phyloP scores from a whole-genome alignment of 2,113 vertebrate genomes.

The Shinisaurus crocodilurus region DNA sequence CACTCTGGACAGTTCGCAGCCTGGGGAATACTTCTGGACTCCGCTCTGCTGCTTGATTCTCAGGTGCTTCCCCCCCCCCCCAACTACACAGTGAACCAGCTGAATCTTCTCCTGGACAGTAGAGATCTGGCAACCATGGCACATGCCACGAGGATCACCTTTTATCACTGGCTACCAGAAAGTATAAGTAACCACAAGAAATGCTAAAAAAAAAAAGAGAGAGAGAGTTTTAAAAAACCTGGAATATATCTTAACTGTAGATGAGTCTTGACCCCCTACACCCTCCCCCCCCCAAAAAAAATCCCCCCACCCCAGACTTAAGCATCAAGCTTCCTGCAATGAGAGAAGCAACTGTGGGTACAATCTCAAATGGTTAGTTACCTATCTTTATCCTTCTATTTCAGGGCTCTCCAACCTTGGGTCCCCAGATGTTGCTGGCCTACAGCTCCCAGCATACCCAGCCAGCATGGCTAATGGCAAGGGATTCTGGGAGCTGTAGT shows the following conservation, averaged over 20 bases:
- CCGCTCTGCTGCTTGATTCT: not conserved
- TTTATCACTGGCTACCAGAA: not conserved
- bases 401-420: too few relatives aligned
- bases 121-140: not conserved
- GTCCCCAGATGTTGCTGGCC: too few relatives aligned
- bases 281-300: not conserved
- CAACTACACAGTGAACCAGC: not conserved
- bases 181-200: not conserved
- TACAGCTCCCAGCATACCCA: too few relatives aligned
- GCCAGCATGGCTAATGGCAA: too few relatives aligned
- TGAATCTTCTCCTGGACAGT: not conserved
- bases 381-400: not conserved
- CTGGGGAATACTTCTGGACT: not conserved
- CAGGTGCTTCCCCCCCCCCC: not conserved
- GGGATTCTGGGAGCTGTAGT: too few relatives aligned
- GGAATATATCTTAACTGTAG: not conserved
- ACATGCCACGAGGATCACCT: too few relatives aligned
- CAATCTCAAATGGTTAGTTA: too few relatives aligned
- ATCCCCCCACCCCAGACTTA: not conserved
- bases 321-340: not conserved
- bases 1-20: not conserved
- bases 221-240: not conserved
- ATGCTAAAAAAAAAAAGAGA: not conserved
- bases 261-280: not conserved
- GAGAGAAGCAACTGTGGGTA: not conserved